A percentile compares a stretch with the other conserved stretches of the same genome.
phyloP scores from a whole-genome alignment of 2,113 vertebrate species.

The Pseudorectes ferrugineus region DNA sequence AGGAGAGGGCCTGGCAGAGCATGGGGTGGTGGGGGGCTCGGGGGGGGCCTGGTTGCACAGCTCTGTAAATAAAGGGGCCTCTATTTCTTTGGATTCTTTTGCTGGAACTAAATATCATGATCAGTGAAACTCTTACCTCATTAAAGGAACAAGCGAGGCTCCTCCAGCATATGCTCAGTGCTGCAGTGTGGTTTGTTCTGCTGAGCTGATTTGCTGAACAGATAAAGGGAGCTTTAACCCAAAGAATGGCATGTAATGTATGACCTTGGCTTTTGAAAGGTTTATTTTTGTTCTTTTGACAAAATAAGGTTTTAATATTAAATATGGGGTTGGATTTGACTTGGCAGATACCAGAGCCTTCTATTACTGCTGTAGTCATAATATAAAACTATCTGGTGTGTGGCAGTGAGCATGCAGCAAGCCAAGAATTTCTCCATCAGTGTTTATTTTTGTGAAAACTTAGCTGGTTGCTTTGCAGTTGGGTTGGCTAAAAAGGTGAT shows the following conservation, averaged over 20 bases:
- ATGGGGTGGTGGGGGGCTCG: neutral
- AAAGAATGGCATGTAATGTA: neutral
- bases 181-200: neutral
- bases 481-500: neutral
- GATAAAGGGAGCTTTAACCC: slow-evolving; percentile 36
- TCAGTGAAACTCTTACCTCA: slow-evolving; percentile 47
- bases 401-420: neutral
- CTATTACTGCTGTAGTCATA: slow-evolving; percentile 38
- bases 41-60: neutral
- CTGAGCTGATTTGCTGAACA: slow-evolving; percentile 21
- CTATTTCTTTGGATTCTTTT: slow-evolving; percentile 58
- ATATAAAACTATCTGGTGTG: slow-evolving; percentile 11
- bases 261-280: slow-evolving; percentile 21
- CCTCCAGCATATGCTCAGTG: neutral
- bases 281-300: slow-evolving; percentile 42
- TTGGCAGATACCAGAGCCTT: slow-evolving; percentile 43
- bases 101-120: slow-evolving; percentile 49
- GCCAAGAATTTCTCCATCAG: slow-evolving; percentile 18
- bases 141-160: slow-evolving; percentile 38
- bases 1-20: neutral
- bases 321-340: slow-evolving; percentile 19
- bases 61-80: slow-evolving; percentile 54
- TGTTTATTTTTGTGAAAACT: slow-evolving; percentile 31
- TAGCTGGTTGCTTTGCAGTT: neutral
- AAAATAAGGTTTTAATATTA: slow-evolving; percentile 53